Conservation (phyloP, 1,140 invertebrate genomes). For the Pseudomyrmex flavicornis region DNA sequence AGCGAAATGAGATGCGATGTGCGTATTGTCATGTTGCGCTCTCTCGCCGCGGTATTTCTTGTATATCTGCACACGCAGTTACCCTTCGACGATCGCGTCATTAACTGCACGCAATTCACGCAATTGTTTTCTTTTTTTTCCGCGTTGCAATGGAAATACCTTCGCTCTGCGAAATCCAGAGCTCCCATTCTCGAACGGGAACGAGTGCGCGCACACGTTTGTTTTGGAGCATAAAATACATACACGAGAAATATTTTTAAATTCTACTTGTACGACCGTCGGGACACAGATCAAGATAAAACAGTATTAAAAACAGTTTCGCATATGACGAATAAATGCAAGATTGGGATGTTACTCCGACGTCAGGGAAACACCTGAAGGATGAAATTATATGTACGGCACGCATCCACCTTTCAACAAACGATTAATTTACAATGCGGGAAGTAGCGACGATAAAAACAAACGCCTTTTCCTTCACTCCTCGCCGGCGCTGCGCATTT, state of each 20-base stretch:
- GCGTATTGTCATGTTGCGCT: background rate
- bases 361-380: background rate
- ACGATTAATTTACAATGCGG: slow-evolving; percentile 50
- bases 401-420: slow-evolving; percentile 1
- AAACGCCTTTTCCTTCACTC: slow-evolving; percentile 9
- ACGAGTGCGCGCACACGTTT: background rate
- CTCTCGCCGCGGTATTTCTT: background rate
- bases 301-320: background rate
- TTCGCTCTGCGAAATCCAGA: slow-evolving; percentile 15
- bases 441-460: slow-evolving; percentile 30
- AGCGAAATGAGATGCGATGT: slow-evolving; percentile 15
- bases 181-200: background rate
- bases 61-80: slow-evolving; percentile 3
- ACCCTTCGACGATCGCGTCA: background rate
- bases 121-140: slow-evolving; percentile 19
- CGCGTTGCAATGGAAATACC: background rate
- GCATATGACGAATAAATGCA: background rate
- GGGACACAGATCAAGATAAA: background rate
- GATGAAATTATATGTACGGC: background rate
- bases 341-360: background rate
- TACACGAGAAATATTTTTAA: too few relatives aligned
- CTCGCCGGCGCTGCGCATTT: background rate
- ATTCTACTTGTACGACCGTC: too few relatives aligned
- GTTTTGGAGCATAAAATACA: too few relatives aligned
- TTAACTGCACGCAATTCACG: slow-evolving; percentile 21